Base-by-base conservation (phyloP, 2,797 vertebrate species). In the Melanotaenia trifasciata region DNA sequence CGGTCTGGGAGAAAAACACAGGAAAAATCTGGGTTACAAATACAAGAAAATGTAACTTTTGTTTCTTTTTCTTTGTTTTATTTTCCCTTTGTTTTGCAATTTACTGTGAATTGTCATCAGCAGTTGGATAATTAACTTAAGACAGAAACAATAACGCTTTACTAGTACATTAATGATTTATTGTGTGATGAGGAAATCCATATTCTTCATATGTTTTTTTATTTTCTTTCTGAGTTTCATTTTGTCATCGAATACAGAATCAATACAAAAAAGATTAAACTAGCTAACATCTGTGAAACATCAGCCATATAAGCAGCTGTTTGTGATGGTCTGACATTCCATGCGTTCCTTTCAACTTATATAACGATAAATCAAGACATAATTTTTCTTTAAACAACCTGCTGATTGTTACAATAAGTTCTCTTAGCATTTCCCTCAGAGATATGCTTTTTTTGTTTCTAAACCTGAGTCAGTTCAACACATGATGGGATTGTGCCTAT, bases 1-100 rank as follows among this genome's bases (percentile, higher is more conserved):
- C 96, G 97, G 92, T 99, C 98, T 99, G 86, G 26, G 50, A 43
- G 56, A 5, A 77, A 58, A 85, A 70, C 24, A 72, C 9, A 22
- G 1, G 36, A 56, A 26, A 10, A 35, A 32, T 26, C 61, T 22
- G 40, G 22, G 78, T 58, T 33, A 72, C n/a, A 16, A 40, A 40
- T 38, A 40, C 38, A 13, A 40, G 38, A 40, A 14, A 40, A 40
- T 40, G 38, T 4, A 14, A 40, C 28, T 28, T 28, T 28, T 28
- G 1, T 28, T 28, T 28, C 3, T 28, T 28, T 28, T 28, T 28
- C 28, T 28, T 28, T 28, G 28, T 28, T 28, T 28, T 28, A 28
- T 28, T 28, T 28, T 45, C 43, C 6, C n/a, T 22, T 50, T 50
- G 7, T n/a, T 22, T 50, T 50, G 47, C 47, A 4, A 22, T 22